phyloP scores from a whole-genome alignment of 2,113 vertebrate genomes.

The Dolichotis patagonum region DNA sequence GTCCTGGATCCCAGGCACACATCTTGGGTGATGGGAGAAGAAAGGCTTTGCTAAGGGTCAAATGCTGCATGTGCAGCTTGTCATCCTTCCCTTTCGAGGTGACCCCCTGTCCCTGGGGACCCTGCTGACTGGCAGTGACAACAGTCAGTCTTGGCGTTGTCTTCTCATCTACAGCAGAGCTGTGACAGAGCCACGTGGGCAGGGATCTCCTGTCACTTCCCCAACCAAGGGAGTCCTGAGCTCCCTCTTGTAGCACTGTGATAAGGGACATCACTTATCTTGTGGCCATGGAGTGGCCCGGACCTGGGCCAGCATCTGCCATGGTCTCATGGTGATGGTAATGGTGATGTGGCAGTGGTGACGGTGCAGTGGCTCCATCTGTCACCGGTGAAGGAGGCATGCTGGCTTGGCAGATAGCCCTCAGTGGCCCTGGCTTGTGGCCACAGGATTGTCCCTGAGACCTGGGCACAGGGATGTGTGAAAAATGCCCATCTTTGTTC shows the following conservation, averaged over 20 bases:
- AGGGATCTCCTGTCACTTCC: not conserved
- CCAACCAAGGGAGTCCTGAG: not conserved
- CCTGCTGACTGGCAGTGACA: not conserved
- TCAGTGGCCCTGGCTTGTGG: not conserved
- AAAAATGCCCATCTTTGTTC: not conserved
- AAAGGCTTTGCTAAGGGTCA: not conserved
- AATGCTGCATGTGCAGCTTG: not conserved
- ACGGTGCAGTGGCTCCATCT: slow-evolving; percentile 40
- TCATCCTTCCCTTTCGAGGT: not conserved
- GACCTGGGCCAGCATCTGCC: not conserved
- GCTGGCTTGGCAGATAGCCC: slow-evolving; percentile 13
- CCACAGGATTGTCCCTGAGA: not conserved
- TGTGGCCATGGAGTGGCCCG: slow-evolving; percentile 1
- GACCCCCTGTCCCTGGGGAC: not conserved
- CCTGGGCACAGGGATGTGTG: not conserved
- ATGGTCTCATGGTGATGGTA: not conserved
- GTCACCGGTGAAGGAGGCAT: slow-evolving; percentile 6
- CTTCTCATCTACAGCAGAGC: not conserved
- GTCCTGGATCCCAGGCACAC: not conserved
- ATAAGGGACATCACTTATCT: not conserved
- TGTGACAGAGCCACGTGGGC: not conserved
- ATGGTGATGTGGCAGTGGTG: not conserved
- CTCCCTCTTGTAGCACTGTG: not conserved
- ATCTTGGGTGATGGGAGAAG: not conserved
- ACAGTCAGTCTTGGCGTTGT: not conserved